Base-by-base conservation (phyloP, 2,888 invertebrate genomes). In the Busseola fusca region DNA sequence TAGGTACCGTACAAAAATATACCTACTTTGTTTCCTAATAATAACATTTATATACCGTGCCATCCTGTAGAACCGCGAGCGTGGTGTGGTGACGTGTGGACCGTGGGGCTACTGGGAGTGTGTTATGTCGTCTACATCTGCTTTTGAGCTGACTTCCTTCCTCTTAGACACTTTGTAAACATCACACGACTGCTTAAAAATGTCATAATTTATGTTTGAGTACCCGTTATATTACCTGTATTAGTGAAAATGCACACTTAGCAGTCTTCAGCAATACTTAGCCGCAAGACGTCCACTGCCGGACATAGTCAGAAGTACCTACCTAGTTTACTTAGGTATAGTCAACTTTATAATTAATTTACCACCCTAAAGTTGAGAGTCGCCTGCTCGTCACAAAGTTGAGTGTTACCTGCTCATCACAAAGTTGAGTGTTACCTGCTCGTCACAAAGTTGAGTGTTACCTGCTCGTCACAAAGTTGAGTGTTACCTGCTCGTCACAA, bases 61-160 rank as follows among this genome's bases (percentile, higher is more conserved):
- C 40, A 27, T 65, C 27, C 21, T n/a, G 16, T 37, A 37, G 16
- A 48, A 65, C 66, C 25, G 57, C 48, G 14, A 34, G 40, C 27
- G 21, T 18, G 10, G 16, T n/a, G 18, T 27, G 27, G 72, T 60
- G n/a, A n/a, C n/a, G n/a, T n/a, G n/a, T n/a, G n/a, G 6, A 30
- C 25, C 42, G 52, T 48, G 27, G 4, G 5, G 65, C 21, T 25
- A 12, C 30, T 5, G n/a, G 66, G 18, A 4, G 34, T 27, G 7
- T 12, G 21, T 27, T 54, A 54, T 45, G n/a, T 45, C 63, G 50
- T 25, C 18, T 16, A 45, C 34, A n/a, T 52, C 50, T 25, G 56
- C 27, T 37, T 9, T 54, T 25, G 27, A 30, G 27, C 34, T 12
- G 45, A 72, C 58, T 54, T 76, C 65, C 78, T 63, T 62, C 72